Evolutionary conservation across 2,113 vertebrate genomes (phyloP).

Genomic region (Pachycephala philippinensis): DNA sequence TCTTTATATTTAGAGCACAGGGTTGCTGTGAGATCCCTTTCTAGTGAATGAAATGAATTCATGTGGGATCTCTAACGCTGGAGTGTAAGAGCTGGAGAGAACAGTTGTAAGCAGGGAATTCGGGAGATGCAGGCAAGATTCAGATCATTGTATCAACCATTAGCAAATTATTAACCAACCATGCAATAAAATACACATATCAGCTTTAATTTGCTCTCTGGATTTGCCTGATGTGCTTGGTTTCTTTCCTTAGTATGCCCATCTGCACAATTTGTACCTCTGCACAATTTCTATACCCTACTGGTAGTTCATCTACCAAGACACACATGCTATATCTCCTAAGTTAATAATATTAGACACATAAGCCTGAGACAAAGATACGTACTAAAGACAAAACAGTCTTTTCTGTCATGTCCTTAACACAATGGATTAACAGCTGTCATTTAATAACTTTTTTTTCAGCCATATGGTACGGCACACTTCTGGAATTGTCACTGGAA

Average conservation of each 20-base stretch:
- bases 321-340: neutral
- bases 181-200: neutral
- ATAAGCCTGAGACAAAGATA: neutral
- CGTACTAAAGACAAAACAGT: neutral
- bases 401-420: neutral
- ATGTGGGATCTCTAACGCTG: fast-evolving
- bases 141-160: neutral
- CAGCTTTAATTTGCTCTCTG: neutral
- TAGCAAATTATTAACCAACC: neutral
- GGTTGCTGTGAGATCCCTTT: neutral
- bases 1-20: neutral
- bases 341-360: neutral
- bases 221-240: neutral
- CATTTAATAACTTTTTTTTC: neutral
- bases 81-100: neutral
- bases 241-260: neutral
- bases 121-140: neutral
- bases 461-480: neutral
- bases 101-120: neutral
- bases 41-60: neutral
- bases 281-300: neutral
- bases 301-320: neutral
- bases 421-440: neutral
- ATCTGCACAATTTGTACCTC: neutral
- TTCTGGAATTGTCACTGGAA: neutral